Evolutionary conservation across 2,113 vertebrate genomes (phyloP).

Genomic region (Oxyruncus cristatus): DNA sequence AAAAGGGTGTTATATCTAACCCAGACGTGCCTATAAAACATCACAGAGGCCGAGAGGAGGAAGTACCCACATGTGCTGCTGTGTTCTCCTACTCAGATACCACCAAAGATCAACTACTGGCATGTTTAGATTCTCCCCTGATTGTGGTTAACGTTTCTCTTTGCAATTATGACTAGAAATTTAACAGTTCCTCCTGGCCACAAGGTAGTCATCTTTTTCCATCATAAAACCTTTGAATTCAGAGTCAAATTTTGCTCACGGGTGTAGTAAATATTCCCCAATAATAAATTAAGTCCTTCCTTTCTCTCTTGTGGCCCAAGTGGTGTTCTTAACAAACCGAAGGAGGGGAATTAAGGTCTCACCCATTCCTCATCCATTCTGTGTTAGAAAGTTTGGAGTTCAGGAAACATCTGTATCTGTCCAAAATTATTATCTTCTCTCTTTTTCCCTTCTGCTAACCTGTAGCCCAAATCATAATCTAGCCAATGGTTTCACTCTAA

Average conservation of each 20-base stretch:
- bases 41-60: not conserved
- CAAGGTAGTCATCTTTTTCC: not conserved
- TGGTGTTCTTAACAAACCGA: not conserved
- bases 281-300: not conserved
- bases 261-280: not conserved
- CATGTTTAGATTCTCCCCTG: not conserved
- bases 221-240: not conserved
- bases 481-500: not conserved
- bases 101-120: not conserved
- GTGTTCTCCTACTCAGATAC: fast-evolving
- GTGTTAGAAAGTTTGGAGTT: not conserved
- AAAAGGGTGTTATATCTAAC: not conserved
- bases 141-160: not conserved
- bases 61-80: not conserved
- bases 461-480: not conserved
- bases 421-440: not conserved
- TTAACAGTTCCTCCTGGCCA: not conserved
- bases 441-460: not conserved
- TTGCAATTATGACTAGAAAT: not conserved
- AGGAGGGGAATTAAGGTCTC: not conserved
- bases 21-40: not conserved
- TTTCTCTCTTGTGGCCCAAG: not conserved
- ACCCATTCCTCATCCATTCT: not conserved
- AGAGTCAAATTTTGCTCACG: not conserved
- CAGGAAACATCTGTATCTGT: not conserved